These are phyloP conservation scores for Pseudorasbora parva DNA, from an alignment of 2,113 vertebrate species.

Conservation along the genomic window DNA sequence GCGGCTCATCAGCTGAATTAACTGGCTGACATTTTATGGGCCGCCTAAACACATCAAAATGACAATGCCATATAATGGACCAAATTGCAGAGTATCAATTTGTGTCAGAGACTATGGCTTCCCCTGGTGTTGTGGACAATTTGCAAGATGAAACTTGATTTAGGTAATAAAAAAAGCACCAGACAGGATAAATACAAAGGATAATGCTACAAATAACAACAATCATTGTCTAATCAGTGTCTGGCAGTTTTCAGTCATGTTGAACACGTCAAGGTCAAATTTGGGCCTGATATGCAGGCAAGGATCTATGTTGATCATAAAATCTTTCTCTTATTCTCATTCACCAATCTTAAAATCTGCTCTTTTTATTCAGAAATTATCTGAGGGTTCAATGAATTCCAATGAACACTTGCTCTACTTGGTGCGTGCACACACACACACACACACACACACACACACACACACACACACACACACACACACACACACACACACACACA, in stretches of 20 bases:
- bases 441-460: too few relatives aligned
- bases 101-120: conserved; percentile 29
- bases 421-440: too few relatives aligned
- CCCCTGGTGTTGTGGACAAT: conserved; percentile 35
- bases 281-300: background rate
- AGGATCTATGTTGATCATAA: background rate
- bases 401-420: too few relatives aligned
- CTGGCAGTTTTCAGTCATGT: conserved; percentile 46
- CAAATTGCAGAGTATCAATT: conserved; percentile 56
- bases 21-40: conserved; percentile 59
- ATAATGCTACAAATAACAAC: conserved; percentile 48
- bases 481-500: too few relatives aligned
- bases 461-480: too few relatives aligned
- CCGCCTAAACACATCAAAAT: conserved; percentile 48
- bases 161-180: conserved; percentile 52
- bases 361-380: background rate
- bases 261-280: conserved; percentile 42
- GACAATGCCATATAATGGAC: conserved; percentile 46
- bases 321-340: background rate
- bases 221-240: conserved; percentile 51
- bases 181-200: conserved; percentile 43
- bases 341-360: too few relatives aligned
- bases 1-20: conserved; percentile 47
- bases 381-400: background rate
- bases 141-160: conserved; percentile 46